Base-by-base conservation (phyloP, 1,140 invertebrate species). In the Camponotus floridanus region DNA sequence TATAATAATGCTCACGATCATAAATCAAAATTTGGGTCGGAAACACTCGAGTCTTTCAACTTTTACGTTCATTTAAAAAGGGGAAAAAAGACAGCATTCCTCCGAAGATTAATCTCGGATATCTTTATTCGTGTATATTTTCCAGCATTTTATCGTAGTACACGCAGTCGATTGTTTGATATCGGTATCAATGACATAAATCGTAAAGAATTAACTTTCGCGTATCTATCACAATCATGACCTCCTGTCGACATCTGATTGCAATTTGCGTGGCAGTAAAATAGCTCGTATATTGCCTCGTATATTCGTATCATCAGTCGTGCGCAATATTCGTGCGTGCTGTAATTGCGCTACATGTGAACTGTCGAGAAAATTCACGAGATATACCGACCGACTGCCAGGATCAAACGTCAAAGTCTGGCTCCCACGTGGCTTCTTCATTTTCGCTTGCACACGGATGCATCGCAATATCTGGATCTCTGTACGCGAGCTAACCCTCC, bases 371-470 rank as follows among this genome's bases (percentile, higher is more conserved):
- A 78, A 87, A 90, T 90, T 90, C 76, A 76, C 86, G 80, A 90
- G 81, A 90, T 90, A 79, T 90, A 74, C 80, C 70, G 70, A 48
- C 68, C 76, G 70, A 64, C 80, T 76, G 80, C 59, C 55, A 71
- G 33, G 65, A 78, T 83, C 81, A 83, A 90, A 90, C 80, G 70
- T 89, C 88, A 87, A 90, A 90, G 88, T 86, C 61, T 13, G 26
- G 59, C n/a, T 85, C 70, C 21, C 36, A 11, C 70, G 42, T 36
- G 33, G 33, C 62, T 33, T 42, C 67, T 48, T 76, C 70, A 39
- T 59, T 61, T 48, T 39, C 62, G 59, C 55, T 48, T 45, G 59
- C 59, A 21, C 78, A 67, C 64, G 51, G 18, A 5, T 59, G 21
- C 79, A 74, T 59, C 36, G 65, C 67, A 81, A 81, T 81, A 51